Evolutionary conservation across 1,140 invertebrate species (phyloP), one percentile per base, ranked within the genome.

Genomic region (Gryllus bimaculatus): DNA sequence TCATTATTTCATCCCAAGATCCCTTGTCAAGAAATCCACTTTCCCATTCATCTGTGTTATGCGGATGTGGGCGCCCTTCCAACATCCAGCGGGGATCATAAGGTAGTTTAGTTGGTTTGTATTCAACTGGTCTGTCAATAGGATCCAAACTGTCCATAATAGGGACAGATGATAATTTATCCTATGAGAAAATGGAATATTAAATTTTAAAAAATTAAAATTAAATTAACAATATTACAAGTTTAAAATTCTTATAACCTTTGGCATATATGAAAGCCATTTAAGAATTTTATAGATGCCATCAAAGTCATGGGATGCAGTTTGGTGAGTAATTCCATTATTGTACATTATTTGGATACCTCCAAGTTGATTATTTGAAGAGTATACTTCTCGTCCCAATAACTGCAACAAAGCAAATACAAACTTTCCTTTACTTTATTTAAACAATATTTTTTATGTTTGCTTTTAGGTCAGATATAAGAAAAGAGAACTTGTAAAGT

Each of bases 301-400:
- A 83, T 99, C 97, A 81, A 99, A 88, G 87, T 99, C 98, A 84
- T 93, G 90, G 39, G 90, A 85, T 80, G 94, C 97, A 0, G 95
- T 95, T 48, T 94, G 93, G 86, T 99, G 98, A 0, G 97, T 93
- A 3, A 99, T 92, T 26, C 98, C 98, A 85, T 99, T 99, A 82
- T 97, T 95, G 88, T 95, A 92, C 96, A 98, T 99, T 75, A 99
- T 98, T 87, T 99, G 96, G 79, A 95, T 91, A 79, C 97, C 97
- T 78, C 97, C 97, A 3, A 99, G 87, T 87, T 99, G 98, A 87
- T 97, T 98, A 87, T 99, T 99, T 75, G 96, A 98, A 1, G 98
- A 97, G 86, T 99, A 99, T 0, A 99, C 97, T 84, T 97, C 94
- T 13, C 95, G 90, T 2, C 96, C 96, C 13, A 98, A 86, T 26